These are phyloP conservation scores for Ochlodes sylvanus DNA, from an alignment of 2,888 invertebrate genomes.

Conservation along the genomic window DNA sequence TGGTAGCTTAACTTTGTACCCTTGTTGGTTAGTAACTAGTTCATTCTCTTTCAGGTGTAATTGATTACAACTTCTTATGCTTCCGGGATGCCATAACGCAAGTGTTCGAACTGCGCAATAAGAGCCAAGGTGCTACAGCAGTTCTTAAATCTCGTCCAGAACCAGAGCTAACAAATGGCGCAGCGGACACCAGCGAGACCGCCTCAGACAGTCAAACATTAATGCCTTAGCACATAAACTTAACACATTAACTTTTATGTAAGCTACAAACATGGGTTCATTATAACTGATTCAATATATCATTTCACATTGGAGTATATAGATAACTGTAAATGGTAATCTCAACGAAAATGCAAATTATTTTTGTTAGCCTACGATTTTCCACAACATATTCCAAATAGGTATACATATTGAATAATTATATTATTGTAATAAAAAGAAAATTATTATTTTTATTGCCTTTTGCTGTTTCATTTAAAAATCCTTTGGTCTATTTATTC, in stretches of 20 bases:
- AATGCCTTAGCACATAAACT: conserved; percentile 64
- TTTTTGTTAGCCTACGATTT: conserved; percentile 30
- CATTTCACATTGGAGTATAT: neutral
- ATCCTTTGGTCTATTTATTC: no score
- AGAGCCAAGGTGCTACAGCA: conserved; percentile 82
- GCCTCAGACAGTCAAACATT: conserved; percentile 64
- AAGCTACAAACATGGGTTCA: neutral
- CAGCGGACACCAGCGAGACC: conserved; percentile 67
- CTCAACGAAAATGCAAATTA: conserved; percentile 3
- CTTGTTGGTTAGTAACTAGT: no score
- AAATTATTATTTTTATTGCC: conserved; percentile 37
- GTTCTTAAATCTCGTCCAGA: conserved; percentile 52
- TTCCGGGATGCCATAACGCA: conserved; percentile 98
- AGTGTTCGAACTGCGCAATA: conserved; percentile 95
- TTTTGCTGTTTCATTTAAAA: conserved; percentile 16
- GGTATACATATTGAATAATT: conserved; percentile 41
- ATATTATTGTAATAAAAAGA: conserved; percentile 45
- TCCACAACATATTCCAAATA: conserved; percentile 44
- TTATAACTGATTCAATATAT: neutral
- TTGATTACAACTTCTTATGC: conserved; percentile 99
- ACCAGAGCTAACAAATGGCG: conserved; percentile 68
- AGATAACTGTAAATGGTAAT: neutral
- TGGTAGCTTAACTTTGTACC: no score
- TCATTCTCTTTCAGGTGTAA: conserved; percentile 90
- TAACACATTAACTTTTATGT: conserved; percentile 41